Conservation (phyloP, 1,140 invertebrate genomes). For the Tyrophagus putrescentiae region DNA sequence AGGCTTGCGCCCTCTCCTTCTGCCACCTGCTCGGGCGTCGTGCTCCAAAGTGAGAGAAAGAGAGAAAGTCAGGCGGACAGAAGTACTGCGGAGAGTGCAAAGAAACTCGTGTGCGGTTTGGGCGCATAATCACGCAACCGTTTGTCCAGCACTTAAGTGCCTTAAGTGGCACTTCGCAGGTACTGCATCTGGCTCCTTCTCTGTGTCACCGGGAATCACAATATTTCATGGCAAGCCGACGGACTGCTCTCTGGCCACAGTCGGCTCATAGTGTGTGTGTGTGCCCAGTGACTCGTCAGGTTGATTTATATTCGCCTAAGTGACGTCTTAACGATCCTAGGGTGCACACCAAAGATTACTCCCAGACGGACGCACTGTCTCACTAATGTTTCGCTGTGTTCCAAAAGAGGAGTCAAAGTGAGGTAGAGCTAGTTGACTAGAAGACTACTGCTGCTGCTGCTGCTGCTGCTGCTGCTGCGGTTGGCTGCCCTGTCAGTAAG, state of each 20-base stretch:
- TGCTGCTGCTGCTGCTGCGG: too few relatives aligned
- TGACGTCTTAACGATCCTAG: constrained; percentile 9
- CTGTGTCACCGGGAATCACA: neutral
- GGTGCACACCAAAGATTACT: neutral
- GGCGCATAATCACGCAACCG: constrained; percentile 13
- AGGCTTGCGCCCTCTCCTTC: neutral
- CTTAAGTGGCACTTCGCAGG: constrained; percentile 4
- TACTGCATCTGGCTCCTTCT: neutral
- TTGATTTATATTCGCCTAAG: constrained; percentile 1
- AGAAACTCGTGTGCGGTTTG: neutral
- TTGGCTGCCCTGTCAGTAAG: too few relatives aligned
- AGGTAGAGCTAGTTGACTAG: too few relatives aligned
- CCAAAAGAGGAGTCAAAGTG: too few relatives aligned
- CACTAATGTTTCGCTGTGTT: neutral
- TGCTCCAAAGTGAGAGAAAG: too few relatives aligned
- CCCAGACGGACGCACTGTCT: neutral
- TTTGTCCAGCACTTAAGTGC: constrained; percentile 8
- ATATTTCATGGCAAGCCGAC: constrained; percentile 7
- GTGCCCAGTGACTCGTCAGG: constrained; percentile 6
- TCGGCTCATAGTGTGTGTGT: neutral
- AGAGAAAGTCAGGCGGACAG: too few relatives aligned
- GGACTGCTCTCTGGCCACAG: neutral
- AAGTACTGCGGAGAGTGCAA: too few relatives aligned
- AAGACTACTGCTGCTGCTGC: too few relatives aligned
- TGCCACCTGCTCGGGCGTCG: constrained; percentile 14